These are phyloP conservation scores for Lindbergichthys nudifrons DNA, from an alignment of 2,797 vertebrate species.

Conservation along the genomic window DNA sequence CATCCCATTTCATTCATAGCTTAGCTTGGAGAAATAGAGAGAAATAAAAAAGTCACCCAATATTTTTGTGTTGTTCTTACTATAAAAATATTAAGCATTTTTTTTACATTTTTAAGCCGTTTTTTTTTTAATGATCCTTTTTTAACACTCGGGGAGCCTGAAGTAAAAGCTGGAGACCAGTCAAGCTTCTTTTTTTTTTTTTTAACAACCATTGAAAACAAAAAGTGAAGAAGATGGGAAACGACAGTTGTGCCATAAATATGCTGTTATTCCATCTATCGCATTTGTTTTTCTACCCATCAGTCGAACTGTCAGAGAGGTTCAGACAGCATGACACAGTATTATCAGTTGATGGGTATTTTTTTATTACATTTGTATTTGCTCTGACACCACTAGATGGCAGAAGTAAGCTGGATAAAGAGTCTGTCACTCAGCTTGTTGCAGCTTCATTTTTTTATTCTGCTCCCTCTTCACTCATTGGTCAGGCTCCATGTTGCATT, in stretches of 20 bases:
- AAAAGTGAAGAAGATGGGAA: not conserved
- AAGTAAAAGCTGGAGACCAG: not conserved
- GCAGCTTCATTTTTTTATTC: not conserved
- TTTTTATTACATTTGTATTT: not conserved
- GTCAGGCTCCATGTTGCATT: not conserved
- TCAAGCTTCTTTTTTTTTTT: not conserved
- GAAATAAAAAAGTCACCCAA: not conserved
- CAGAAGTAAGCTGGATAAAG: slow-evolving; percentile 49
- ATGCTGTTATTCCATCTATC: not conserved
- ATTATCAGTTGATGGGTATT: not conserved
- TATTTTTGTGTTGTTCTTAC: not conserved
- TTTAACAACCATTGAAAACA: not conserved
- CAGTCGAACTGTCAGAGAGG: not conserved
- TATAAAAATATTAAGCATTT: not conserved
- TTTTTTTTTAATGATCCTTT: too few relatives aligned
- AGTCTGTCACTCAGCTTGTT: slow-evolving; percentile 2
- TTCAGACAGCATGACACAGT: not conserved
- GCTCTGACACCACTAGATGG: slow-evolving; percentile 68
- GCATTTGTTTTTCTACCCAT: not conserved
- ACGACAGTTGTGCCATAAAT: not conserved
- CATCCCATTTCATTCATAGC: not conserved
- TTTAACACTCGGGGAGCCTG: not conserved
- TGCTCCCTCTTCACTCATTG: slow-evolving; percentile 12
- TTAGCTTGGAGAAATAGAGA: not conserved
- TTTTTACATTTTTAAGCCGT: not conserved